Evolutionary conservation across 2,113 vertebrate genomes (phyloP), one percentile per base, ranked within the genome.

Genomic region (Nycticryphes semicollaris): DNA sequence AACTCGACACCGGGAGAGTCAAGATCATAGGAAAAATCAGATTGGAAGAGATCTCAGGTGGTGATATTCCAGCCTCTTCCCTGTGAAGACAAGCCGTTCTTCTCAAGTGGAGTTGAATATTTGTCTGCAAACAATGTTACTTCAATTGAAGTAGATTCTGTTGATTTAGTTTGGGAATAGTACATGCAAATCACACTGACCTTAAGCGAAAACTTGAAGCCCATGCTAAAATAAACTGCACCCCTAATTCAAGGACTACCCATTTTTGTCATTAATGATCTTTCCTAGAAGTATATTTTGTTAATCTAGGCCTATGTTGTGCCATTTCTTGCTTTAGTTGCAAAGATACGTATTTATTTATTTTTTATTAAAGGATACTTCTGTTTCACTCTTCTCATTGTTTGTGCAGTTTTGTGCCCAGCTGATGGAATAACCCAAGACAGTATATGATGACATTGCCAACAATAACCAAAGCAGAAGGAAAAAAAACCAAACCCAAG

Each of bases 271-370:
- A 47, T 74, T 84, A 88, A 33, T 70, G 68, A 43, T 56, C 15
- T 88, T 92, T 41, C 13, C 7, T 59, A 27, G 28, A 70, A 85
- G 28, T 51, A 3, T 67, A 4, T 76, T 79, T 92, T 48, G 24
- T 86, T 88, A 28, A 53, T 70, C 31, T 66, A 39, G 16, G 16
- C 30, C 39, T 31, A 4, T 4, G 62, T 59, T 43, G 37, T 47
- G 30, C 28, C 15, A 27, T 91, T 82, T 94, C 33, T 74, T 93
- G 54, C n/a, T 84, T 86, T 70, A 77, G 41, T 51, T 86, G 35
- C 41, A 80, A 69, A 66, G 72, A 39, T 12, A 10, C 24, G 12
- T 1, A 12, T 48, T 76, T 76, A 62, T 17, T 48, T 79, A 10
- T 39, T 76, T 17, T 63, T 84, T 33, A 28, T 83, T 73, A 12